phyloP scores from a whole-genome alignment of 1,140 invertebrate species.

The Calliphora vicina region DNA sequence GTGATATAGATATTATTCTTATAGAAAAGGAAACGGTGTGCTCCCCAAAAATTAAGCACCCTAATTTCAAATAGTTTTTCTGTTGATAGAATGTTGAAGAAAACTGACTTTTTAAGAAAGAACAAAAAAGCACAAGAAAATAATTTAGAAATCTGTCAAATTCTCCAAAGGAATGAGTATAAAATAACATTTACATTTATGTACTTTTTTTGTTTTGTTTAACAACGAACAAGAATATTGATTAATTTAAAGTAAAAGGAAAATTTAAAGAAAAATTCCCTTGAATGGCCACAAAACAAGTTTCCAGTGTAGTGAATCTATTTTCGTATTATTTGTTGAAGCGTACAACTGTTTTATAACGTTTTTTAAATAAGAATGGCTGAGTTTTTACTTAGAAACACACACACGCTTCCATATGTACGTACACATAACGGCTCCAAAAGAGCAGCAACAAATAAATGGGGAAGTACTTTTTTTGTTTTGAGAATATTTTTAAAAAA shows the following conservation, averaged over 20 bases:
- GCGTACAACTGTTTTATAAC: neutral
- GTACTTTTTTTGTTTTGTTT: too few relatives aligned
- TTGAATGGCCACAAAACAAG: neutral
- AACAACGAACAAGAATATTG: neutral
- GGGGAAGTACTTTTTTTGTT: neutral
- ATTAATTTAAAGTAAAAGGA: neutral
- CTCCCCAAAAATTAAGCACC: too few relatives aligned
- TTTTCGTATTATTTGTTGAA: neutral
- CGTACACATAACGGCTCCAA: neutral
- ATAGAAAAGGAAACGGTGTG: too few relatives aligned
- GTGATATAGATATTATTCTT: too few relatives aligned
- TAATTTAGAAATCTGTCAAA: slow-evolving; percentile 11
- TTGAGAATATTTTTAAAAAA: neutral
- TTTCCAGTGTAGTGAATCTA: neutral
- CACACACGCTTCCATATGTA: neutral
- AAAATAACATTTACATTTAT: neutral
- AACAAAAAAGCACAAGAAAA: neutral
- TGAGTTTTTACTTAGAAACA: neutral
- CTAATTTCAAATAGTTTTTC: too few relatives aligned
- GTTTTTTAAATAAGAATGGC: neutral
- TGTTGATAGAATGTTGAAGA: neutral
- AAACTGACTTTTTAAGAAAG: neutral
- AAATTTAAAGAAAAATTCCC: neutral
- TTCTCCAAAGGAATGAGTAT: neutral
- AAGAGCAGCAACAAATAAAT: neutral